Conservation (phyloP, 2,888 invertebrate species). For the Unio delphinus region DNA sequence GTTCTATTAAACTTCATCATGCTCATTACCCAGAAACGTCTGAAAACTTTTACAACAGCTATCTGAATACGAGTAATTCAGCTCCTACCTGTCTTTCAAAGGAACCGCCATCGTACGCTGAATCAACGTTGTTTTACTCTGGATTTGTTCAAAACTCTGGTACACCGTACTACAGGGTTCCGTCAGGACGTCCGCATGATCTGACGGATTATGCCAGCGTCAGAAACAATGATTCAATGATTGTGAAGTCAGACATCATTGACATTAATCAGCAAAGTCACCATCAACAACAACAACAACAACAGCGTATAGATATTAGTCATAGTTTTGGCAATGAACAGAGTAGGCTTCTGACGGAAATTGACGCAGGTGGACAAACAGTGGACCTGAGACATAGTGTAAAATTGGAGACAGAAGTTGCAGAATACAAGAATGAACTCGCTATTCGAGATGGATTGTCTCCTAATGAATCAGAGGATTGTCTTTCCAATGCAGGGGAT, state of each 20-base stretch:
- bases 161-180: slow-evolving; percentile 42
- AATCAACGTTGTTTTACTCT: slow-evolving; percentile 49
- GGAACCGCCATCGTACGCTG: slow-evolving; percentile 54
- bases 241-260: slow-evolving; percentile 39
- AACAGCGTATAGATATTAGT: slow-evolving; percentile 11
- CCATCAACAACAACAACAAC: too few relatives aligned
- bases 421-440: slow-evolving; percentile 38
- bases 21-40: slow-evolving; percentile 45
- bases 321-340: slow-evolving; percentile 34
- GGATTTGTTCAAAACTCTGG: slow-evolving; percentile 41
- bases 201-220: slow-evolving; percentile 32
- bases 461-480: slow-evolving; percentile 30
- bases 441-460: slow-evolving; percentile 32
- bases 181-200: slow-evolving; percentile 26
- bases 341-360: slow-evolving; percentile 26
- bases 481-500: slow-evolving; percentile 20
- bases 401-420: slow-evolving; percentile 22
- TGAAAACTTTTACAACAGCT: slow-evolving; percentile 47
- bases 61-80: slow-evolving; percentile 28
- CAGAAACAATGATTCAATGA: slow-evolving; percentile 30
- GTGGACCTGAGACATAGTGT: slow-evolving; percentile 8
- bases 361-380: slow-evolving; percentile 15
- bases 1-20: slow-evolving; percentile 48
- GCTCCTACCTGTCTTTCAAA: slow-evolving; percentile 39
- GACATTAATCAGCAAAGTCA: slow-evolving; percentile 26